Evolutionary conservation across 2,888 invertebrate genomes (phyloP), one percentile per base, ranked within the genome.

Genomic region (Noctuana brunneofusca): DNA sequence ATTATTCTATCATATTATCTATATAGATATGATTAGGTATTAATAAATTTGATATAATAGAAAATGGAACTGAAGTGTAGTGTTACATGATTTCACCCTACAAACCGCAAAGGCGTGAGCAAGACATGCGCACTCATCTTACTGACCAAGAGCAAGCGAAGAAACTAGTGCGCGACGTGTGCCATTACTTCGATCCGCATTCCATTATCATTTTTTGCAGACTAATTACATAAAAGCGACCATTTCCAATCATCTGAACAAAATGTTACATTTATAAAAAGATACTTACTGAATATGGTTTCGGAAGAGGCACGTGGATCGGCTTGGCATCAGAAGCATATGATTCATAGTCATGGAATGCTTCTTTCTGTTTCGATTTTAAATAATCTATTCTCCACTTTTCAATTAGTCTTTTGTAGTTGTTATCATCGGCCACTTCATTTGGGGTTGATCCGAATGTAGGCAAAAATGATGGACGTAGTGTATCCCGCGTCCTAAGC

Each of bases 121-220:
- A 24, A 62, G 48, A 80, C 78, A 76, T 80, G 79, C 83, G 81
- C 83, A 76, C 52, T 86, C 81, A 83, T 83, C 83, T 84, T 82
- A 83, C 83, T 79, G 77, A 67, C 79, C 77, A 80, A 81, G 77
- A 76, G 72, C 66, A 69, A 76, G 75, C 81, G 84, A 83, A 74
- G 78, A 89, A 90, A 90, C 88, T 84, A 87, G 89, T 89, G 88
- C 90, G 84, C 79, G 86, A 89, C 87, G 89, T 76, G 76, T 79
- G 77, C 71, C 78, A 78, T 78, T 81, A 82, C 84, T 84, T 81
- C 83, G 81, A 89, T 90, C 90, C 90, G 90, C 90, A 91, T 91
- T 89, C 90, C 86, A 77, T 75, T 72, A 70, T 38, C 32, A 79
- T 77, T 81, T 83, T 85, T 85, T 80, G 77, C 77, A 71, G 71